phyloP scores from a whole-genome alignment of 2,888 invertebrate genomes.

The Anthrax anthrax region DNA sequence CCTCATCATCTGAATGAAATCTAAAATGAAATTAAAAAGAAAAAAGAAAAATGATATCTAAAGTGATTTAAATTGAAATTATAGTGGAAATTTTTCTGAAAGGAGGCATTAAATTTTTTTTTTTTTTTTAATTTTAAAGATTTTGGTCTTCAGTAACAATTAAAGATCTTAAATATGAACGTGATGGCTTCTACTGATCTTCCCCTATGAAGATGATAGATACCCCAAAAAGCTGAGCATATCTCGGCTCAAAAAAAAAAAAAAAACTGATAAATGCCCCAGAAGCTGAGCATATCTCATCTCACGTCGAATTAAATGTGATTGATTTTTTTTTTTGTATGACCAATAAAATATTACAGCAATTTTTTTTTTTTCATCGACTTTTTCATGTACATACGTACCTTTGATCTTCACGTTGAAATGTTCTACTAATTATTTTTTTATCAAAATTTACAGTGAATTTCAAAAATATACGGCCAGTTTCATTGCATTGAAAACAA shows the following conservation, averaged over 20 bases:
- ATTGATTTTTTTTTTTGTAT: too few species aligned
- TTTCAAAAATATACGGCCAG: slow-evolving; percentile 26
- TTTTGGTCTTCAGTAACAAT: too few species aligned
- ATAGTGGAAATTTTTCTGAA: background rate
- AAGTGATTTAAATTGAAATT: background rate
- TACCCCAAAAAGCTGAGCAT: too few species aligned
- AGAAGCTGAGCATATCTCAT: too few species aligned
- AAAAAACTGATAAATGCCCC: too few species aligned
- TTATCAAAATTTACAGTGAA: slow-evolving; percentile 28
- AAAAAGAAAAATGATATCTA: background rate
- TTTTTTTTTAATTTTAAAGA: too few species aligned
- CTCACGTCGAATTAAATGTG: too few species aligned
- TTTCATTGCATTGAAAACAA: slow-evolving; percentile 32
- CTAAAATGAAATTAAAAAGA: slow-evolving; percentile 16
- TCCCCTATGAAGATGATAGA: too few species aligned
- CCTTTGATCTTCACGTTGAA: slow-evolving; percentile 29
- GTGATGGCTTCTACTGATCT: too few species aligned
- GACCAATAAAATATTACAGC: too few species aligned
- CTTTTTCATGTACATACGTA: slow-evolving; percentile 7
- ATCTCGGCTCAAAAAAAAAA: too few species aligned
- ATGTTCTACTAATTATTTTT: slow-evolving; percentile 25
- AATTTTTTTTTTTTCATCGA: background rate
- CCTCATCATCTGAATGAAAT: slow-evolving; percentile 27
- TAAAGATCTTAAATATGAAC: too few species aligned
- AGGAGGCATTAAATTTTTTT: background rate